Evolutionary conservation across 2,113 vertebrate species (phyloP).

Genomic region (Rhea americana): DNA sequence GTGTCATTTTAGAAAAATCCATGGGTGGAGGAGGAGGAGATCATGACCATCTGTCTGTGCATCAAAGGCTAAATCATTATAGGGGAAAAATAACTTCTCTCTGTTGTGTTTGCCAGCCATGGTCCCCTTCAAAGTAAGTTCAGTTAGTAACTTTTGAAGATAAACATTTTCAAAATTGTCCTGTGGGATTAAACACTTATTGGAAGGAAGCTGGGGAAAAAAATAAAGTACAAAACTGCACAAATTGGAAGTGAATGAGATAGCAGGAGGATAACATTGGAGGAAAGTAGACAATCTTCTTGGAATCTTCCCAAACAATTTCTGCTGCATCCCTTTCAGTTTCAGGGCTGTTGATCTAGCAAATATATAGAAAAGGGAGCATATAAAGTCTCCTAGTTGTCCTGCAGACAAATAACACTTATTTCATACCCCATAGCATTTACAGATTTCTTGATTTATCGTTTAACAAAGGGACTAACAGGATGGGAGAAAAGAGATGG

Average conservation of each 20-base stretch:
- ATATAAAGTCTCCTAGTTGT: background rate
- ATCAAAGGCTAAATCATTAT: constrained; percentile 65
- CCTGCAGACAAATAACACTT: background rate
- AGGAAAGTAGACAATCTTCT: background rate
- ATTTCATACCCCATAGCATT: background rate
- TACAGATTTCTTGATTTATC: background rate
- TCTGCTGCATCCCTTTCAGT: background rate
- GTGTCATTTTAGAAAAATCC: constrained; percentile 83
- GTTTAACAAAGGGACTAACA: background rate
- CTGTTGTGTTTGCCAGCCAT: constrained; percentile 48
- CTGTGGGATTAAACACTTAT: background rate
- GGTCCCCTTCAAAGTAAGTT: constrained; percentile 29
- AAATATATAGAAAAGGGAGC: background rate
- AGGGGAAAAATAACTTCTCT: constrained; percentile 47
- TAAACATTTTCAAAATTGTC: constrained; percentile 49
- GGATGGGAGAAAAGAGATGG: background rate
- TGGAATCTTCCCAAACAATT: background rate
- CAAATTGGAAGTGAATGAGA: constrained; percentile 25
- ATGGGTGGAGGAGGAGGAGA: constrained; percentile 76
- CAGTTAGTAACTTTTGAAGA: constrained; percentile 30
- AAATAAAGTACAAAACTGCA: constrained; percentile 6
- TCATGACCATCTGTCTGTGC: constrained; percentile 77
- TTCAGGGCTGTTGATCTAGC: background rate
- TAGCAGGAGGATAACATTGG: constrained; percentile 13
- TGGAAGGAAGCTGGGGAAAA: constrained; percentile 2